These are phyloP conservation scores for Promerops cafer DNA, from an alignment of 2,113 vertebrate genomes.

Conservation along the genomic window DNA sequence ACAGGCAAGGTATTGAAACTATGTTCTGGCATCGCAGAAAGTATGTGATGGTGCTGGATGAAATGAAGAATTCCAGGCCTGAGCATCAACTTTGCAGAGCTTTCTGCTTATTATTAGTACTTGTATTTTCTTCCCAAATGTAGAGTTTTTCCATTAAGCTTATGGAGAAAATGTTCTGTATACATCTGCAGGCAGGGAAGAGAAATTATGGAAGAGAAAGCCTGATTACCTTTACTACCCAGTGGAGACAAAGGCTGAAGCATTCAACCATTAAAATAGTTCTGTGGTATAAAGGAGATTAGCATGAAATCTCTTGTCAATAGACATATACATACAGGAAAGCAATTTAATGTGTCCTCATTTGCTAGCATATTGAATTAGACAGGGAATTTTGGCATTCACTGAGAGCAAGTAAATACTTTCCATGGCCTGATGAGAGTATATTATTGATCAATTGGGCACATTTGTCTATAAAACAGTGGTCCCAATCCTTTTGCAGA, in stretches of 20 bases:
- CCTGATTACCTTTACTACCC: not conserved
- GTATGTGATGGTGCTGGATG: not conserved
- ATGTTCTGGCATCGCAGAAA: accelerated
- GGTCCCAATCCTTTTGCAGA: not conserved
- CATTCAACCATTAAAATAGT: constrained; percentile 24
- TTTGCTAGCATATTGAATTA: constrained; percentile 20
- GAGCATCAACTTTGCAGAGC: not conserved
- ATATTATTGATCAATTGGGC: not conserved
- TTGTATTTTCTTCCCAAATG: not conserved
- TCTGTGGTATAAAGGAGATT: not conserved
- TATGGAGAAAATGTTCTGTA: not conserved
- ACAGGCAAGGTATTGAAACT: not conserved
- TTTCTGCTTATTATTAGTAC: not conserved
- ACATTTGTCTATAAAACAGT: not conserved
- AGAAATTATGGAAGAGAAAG: not conserved
- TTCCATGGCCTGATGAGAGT: not conserved
- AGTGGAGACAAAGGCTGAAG: not conserved
- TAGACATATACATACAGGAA: not conserved
- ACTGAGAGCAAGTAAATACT: not conserved
- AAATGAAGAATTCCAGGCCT: not conserved
- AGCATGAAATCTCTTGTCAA: constrained; percentile 27
- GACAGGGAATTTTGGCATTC: not conserved
- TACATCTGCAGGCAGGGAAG: not conserved
- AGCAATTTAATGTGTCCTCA: constrained; percentile 19
- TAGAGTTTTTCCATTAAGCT: not conserved